Evolutionary conservation across 1,140 invertebrate species (phyloP).

Genomic region (Zaprionus nigranus): DNA sequence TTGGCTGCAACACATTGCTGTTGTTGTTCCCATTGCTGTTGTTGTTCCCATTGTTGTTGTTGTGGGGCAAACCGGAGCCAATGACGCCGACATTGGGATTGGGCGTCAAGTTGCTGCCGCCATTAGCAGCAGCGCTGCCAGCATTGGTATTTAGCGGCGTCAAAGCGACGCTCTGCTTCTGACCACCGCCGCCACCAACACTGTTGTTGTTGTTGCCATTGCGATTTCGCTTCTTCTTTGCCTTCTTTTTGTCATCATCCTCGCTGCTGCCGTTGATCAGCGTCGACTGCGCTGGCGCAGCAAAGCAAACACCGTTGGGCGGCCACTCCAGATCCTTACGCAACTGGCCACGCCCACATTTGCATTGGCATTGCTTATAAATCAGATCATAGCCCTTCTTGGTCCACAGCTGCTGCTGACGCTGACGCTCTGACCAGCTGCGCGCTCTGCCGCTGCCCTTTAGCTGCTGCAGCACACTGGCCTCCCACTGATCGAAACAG

Average conservation of each 20-base stretch:
- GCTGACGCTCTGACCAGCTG: constrained; percentile 96
- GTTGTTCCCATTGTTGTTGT: constrained; percentile 66
- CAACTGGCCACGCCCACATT: constrained; percentile 95
- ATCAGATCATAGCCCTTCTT: constrained; percentile 98
- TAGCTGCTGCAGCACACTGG: constrained; percentile 93
- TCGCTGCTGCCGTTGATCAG: constrained; percentile 37
- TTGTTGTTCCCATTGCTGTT: constrained; percentile 23
- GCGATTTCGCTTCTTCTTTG: constrained; percentile 89
- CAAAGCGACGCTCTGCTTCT: constrained; percentile 30
- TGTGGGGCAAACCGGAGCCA: constrained; percentile 75
- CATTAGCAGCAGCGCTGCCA: constrained; percentile 30
- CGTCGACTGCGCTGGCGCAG: constrained; percentile 25
- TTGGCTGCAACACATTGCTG: constrained; percentile 51
- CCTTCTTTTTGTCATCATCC: constrained; percentile 87
- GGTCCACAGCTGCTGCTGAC: constrained; percentile 97
- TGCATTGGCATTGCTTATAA: constrained; percentile 94
- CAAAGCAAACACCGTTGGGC: constrained; percentile 29
- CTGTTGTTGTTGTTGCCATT: constrained; percentile 85
- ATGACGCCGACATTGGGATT: constrained; percentile 81
- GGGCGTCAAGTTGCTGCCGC: constrained; percentile 54
- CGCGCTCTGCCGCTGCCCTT: constrained; percentile 95
- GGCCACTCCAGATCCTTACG: constrained; percentile 97
- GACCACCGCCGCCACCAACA: constrained; percentile 1
- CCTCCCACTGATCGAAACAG: constrained; percentile 97
- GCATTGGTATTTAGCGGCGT: constrained; percentile 51